Conservation (phyloP, 53 echinoderm and acorn worm species). For the Crossaster papposus region DNA sequence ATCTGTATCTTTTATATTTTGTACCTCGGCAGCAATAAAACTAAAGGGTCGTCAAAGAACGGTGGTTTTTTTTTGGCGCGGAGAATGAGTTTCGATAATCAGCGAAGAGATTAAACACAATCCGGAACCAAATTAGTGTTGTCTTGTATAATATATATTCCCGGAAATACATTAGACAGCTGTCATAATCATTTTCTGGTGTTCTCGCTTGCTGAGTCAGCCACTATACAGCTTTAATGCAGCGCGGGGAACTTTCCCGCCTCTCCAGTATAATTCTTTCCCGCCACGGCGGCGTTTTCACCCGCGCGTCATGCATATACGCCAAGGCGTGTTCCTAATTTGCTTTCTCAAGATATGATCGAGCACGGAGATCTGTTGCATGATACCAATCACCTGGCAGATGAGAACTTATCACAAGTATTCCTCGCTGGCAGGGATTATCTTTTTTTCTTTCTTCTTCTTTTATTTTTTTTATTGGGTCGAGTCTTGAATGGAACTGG, state of each 20-base stretch:
- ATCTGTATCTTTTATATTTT: background rate
- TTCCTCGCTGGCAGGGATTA: background rate
- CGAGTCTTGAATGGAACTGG: background rate
- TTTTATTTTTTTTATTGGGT: background rate
- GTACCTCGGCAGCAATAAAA: background rate
- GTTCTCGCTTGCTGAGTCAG: background rate
- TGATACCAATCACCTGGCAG: slow-evolving; percentile 18
- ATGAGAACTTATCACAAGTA: slow-evolving; percentile 2
- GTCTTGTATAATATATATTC: background rate
- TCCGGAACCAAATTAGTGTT: background rate
- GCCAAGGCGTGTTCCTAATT: slow-evolving; percentile 5
- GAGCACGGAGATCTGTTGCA: background rate
- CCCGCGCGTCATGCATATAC: too few relatives aligned
- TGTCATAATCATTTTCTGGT: too few relatives aligned
- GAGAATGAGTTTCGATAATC: background rate
- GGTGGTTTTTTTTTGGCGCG: background rate
- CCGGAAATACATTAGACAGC: background rate
- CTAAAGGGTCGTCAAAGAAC: background rate
- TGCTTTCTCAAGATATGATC: slow-evolving; percentile 33
- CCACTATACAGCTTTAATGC: too few relatives aligned
- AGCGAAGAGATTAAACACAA: background rate
- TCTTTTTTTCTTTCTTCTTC: too few relatives aligned
- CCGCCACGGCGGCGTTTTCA: background rate
- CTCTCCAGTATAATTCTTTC: background rate
- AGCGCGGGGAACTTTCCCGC: background rate